Evolutionary conservation across 2,797 vertebrate genomes (phyloP).

Genomic region (Hippocampus kuda): DNA sequence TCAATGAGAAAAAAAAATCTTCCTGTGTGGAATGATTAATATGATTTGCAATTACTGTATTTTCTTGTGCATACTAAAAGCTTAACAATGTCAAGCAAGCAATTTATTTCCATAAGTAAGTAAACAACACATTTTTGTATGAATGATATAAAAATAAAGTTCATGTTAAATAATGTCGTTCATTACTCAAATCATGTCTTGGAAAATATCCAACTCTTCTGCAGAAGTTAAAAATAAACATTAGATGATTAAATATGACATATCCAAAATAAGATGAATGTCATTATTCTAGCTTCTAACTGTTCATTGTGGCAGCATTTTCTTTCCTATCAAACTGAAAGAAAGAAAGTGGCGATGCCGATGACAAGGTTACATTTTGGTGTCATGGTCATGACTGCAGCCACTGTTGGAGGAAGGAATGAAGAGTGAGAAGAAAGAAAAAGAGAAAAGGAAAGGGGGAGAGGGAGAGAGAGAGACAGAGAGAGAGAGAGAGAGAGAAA

Average conservation of each 20-base stretch:
- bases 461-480: neutral
- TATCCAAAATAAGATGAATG: conserved; percentile 13
- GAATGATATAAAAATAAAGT: too few relatives aligned
- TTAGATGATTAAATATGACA: neutral
- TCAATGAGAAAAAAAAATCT: neutral
- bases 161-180: too few relatives aligned
- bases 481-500: neutral
- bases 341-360: conserved; percentile 25
- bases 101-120: neutral
- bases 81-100: neutral
- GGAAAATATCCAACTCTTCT: too few relatives aligned
- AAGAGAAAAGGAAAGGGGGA: conserved; percentile 22
- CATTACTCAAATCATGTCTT: too few relatives aligned
- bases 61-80: neutral
- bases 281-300: neutral
- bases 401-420: conserved; percentile 1
- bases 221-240: too few relatives aligned
- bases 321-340: conserved; percentile 44
- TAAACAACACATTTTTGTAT: neutral
- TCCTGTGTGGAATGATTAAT: neutral
- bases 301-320: conserved; percentile 35
- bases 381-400: conserved; percentile 43
- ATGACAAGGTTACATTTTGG: conserved; percentile 41
- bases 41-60: neutral
- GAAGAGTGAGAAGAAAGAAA: conserved; percentile 8